These are phyloP conservation scores for Galago senegalensis DNA, from an alignment of 2,797 vertebrate genomes.

Conservation along the genomic window DNA sequence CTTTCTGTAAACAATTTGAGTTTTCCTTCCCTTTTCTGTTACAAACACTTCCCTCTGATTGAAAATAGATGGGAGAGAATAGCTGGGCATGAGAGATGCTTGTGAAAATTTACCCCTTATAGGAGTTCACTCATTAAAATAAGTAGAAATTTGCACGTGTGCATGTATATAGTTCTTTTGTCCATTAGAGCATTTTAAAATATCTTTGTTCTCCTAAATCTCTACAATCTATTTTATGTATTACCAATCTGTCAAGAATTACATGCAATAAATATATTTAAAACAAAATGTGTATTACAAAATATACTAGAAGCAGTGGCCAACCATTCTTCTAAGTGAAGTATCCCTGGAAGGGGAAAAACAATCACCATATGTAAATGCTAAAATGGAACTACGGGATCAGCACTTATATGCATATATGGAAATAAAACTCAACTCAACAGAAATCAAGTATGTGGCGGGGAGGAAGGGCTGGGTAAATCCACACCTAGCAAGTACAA, in stretches of 20 bases:
- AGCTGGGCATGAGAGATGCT: background rate
- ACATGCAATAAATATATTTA: background rate
- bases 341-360: too few species aligned
- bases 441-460: too few species aligned
- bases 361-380: too few species aligned
- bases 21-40: background rate
- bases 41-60: background rate
- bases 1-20: background rate
- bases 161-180: background rate
- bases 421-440: too few species aligned
- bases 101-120: background rate
- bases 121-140: background rate
- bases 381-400: too few species aligned
- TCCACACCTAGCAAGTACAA: too few species aligned
- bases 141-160: background rate
- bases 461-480: too few species aligned
- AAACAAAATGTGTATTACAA: background rate
- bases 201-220: background rate
- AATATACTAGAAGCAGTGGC: too few species aligned
- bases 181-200: background rate
- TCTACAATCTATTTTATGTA: background rate
- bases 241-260: constrained; percentile 1
- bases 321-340: too few species aligned
- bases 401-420: too few species aligned
- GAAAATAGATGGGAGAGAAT: background rate